Evolutionary conservation across 1,140 invertebrate genomes (phyloP), one percentile per base, ranked within the genome.

Genomic region (Galleria mellonella): DNA sequence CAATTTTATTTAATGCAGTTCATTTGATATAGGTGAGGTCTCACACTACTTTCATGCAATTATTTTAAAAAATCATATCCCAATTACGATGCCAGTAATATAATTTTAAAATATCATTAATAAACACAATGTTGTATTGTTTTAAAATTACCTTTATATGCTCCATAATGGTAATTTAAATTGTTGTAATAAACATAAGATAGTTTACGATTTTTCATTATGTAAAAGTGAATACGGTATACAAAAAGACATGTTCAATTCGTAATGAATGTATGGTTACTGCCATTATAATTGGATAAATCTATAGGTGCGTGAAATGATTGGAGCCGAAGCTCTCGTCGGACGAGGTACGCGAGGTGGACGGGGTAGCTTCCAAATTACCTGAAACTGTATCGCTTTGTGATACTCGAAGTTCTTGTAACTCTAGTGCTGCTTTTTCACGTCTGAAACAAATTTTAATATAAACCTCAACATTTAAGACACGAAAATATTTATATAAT

Each of bases 351-450:
- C 67, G 62, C 47, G 79, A 74, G 33, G 64, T 60, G 30, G 60
- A 49, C 15, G 59, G 48, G 33, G 61, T 70, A 17, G 51, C 55
- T 32, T 83, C 82, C 58, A 79, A 72, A 68, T 83, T 81, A 87
- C 85, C 85, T 81, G 85, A 86, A 17, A 85, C 77, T 38, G 78
- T 83, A 55, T 87, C 85, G 55, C 77, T 86, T 52, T 86, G 83
- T 4, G 83, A 86, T 38, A 81, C 70, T 7, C 75, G 69, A 11
- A 81, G 62, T 46, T 86, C 84, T 54, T 87, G 84, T 39, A 87
- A 55, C 43, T 87, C 86, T 50, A 81, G 52, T 4, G 87, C 76
- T 11, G 88, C 88, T 43, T 87, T 87, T 50, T 91, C 90, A 46
- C 89, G 75, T 47, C 86, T 87, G 70, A n/a, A 67, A 57, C 38